These are phyloP conservation scores for Enteromius unitaeniatus DNA, from an alignment of 2,797 vertebrate genomes.

Conservation along the genomic window DNA sequence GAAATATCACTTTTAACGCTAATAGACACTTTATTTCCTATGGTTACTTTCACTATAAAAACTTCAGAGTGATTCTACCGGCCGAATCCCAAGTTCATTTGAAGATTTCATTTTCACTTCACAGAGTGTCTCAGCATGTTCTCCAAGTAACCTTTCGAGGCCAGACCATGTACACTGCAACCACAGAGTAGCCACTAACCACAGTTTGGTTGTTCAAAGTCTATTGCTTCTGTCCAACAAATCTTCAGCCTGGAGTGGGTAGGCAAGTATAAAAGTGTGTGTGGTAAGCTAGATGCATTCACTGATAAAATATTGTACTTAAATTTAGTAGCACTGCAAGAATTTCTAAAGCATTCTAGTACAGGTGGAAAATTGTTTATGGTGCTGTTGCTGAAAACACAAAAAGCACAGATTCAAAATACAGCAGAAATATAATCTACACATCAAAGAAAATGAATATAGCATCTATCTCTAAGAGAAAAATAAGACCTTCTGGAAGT, in stretches of 20 bases:
- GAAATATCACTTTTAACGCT: neutral
- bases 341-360: neutral
- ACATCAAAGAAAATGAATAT: neutral
- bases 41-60: neutral
- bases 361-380: neutral
- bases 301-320: neutral
- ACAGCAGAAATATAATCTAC: conserved; percentile 1
- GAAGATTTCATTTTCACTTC: conserved; percentile 3
- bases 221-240: conserved; percentile 23
- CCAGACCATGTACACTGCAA: neutral
- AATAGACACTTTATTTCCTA: neutral
- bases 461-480: neutral
- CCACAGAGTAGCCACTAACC: conserved; percentile 37
- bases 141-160: neutral
- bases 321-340: conserved; percentile 9
- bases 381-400: neutral
- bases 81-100: conserved; percentile 15
- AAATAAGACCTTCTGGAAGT: conserved; percentile 16
- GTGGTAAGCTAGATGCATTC: neutral
- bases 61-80: neutral
- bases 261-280: neutral
- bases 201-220: conserved; percentile 16
- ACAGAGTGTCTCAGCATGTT: conserved; percentile 2
- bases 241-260: neutral
- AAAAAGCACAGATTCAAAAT: conserved; percentile 11